Percentiles rank a stretch among this genome's conserved stretches.
Evolutionary conservation across 2,888 invertebrate species (phyloP).

Genomic region (Osedax fenrisi): DNA sequence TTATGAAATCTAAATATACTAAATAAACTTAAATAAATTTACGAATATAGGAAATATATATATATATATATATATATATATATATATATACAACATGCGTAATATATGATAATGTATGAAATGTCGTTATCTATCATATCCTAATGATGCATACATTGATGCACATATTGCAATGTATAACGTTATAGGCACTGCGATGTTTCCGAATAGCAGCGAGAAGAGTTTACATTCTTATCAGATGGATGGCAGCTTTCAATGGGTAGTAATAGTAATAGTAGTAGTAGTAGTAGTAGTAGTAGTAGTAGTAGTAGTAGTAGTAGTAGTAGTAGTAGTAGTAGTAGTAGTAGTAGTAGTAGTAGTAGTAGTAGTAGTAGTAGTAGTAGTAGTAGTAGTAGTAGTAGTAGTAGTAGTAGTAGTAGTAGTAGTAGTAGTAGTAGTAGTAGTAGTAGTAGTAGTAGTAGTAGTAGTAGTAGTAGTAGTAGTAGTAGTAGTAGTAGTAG

Average conservation of each 20-base stretch:
- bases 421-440: conserved; percentile 14
- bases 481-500: background rate
- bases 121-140: no score
- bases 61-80: no score
- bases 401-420: conserved; percentile 16
- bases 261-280: conserved; percentile 8
- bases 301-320: conserved; percentile 16
- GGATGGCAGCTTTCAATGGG: conserved; percentile 18
- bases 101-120: no score
- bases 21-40: no score
- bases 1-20: no score
- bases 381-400: conserved; percentile 12
- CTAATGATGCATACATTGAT: no score
- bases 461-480: background rate
- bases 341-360: conserved; percentile 16
- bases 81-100: no score
- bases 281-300: conserved; percentile 16
- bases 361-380: conserved; percentile 14
- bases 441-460: conserved; percentile 4
- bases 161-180: no score
- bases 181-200: background rate
- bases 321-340: conserved; percentile 12
- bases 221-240: conserved; percentile 5
- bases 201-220: conserved; percentile 1
- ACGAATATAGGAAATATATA: no score